phyloP scores from a whole-genome alignment of 2,113 vertebrate species.

The Speoplatyrhinus poulsoni region DNA sequence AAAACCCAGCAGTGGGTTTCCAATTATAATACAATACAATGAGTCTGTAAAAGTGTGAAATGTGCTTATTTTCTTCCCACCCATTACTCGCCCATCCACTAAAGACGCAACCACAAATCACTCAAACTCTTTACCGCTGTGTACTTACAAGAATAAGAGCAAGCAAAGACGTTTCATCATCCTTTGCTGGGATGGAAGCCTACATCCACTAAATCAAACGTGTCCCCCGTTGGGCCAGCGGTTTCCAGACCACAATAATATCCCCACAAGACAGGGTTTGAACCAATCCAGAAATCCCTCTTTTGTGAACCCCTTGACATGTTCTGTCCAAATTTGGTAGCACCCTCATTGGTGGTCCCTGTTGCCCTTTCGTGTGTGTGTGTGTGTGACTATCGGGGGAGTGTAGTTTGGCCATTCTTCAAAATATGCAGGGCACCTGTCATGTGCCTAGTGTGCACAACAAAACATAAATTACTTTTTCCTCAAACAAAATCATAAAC shows the following conservation, averaged over 20 bases:
- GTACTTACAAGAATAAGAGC: slow-evolving; percentile 43
- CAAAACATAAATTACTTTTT: slow-evolving; percentile 61
- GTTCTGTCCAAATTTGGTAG: slow-evolving; percentile 70
- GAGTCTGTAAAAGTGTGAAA: slow-evolving; percentile 31
- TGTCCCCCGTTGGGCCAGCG: slow-evolving; percentile 54
- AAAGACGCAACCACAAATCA: slow-evolving; percentile 38
- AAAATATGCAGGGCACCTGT: slow-evolving; percentile 68
- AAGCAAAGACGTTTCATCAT: slow-evolving; percentile 52
- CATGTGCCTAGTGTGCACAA: slow-evolving; percentile 43
- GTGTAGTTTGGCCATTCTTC: slow-evolving; percentile 46
- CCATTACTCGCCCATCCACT: slow-evolving; percentile 9
- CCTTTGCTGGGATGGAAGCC: slow-evolving; percentile 44
- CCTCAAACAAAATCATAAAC: slow-evolving; percentile 49
- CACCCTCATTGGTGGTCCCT: slow-evolving; percentile 68
- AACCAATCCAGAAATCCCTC: slow-evolving; percentile 59
- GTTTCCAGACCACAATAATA: slow-evolving; percentile 63
- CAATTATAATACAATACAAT: neutral
- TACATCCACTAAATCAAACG: slow-evolving; percentile 59
- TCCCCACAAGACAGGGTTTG: slow-evolving; percentile 56
- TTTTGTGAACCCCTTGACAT: slow-evolving; percentile 46
- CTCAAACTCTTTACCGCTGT: slow-evolving; percentile 30
- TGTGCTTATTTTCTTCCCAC: slow-evolving; percentile 33
- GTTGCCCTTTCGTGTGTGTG: slow-evolving; percentile 55
- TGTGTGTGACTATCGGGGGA: slow-evolving; percentile 36
- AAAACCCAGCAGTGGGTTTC: too few relatives aligned